Base-by-base conservation (phyloP, 2,888 invertebrate species). In the Aradus depressus region DNA sequence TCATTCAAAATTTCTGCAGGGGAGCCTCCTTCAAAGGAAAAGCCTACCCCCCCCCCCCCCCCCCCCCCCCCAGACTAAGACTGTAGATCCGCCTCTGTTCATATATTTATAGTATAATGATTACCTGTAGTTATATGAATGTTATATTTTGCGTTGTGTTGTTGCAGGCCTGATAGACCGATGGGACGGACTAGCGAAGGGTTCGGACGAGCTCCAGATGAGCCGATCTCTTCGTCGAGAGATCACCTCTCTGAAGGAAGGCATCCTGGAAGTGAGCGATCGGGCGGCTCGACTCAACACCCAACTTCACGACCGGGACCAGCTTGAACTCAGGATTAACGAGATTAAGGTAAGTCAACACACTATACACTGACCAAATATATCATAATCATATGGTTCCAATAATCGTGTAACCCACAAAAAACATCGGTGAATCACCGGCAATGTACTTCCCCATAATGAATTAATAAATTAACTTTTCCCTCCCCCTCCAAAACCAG, bases 171-270 rank as follows among this genome's bases (percentile, higher is more conserved):
- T 75, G 61, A 64, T 73, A 60, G 64, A 68, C 62, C 64, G 69
- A 64, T 70, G 75, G 74, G 72, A 72, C 61, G 64, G 67, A 44
- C 64, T 74, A 49, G 71, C 72, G 62, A 66, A 65, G 41, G 63
- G 61, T 26, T 62, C 65, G 6, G 63, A 65, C 37, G 63, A 65
- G 45, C 61, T 63, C 22, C 66, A 64, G 55, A 60, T 61, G 53
- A 61, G 56, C 38, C 64, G 63, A 58, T 59, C 62, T 51, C 61
- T 65, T 53, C 62, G 66, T 55, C 62, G 63, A 55, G 65, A 67
- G 59, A 63, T 66, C 60, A 59, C 61, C 49, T 63, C 63, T 51
- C 61, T 65, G 54, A 70, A 69, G 59, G 65, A 66, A 22, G 67
- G 68, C 59, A 64, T 65, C 58, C 62, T 64, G 55, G 62, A 59